A percentile compares a stretch with the other conserved stretches of the same genome.
Evolutionary conservation across 2,888 invertebrate species (phyloP).

Genomic region (Neria commutata): DNA sequence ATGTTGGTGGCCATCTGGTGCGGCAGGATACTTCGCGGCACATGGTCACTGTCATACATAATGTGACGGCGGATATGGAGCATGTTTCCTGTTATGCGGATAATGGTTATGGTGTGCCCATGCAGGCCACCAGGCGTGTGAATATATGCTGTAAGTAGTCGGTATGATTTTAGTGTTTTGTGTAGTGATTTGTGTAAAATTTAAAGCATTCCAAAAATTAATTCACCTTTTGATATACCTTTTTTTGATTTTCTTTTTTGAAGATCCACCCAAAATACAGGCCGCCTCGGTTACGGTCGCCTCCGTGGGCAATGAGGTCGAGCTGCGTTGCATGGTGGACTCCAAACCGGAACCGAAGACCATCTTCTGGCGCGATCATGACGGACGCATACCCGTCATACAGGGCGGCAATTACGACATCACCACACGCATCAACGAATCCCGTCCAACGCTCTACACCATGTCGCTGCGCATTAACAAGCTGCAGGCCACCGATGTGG

Average conservation of each 20-base stretch:
- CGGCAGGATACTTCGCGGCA: slow-evolving; percentile 81
- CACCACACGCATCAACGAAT: slow-evolving; percentile 66
- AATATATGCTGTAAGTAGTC: slow-evolving; percentile 79
- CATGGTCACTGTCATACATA: slow-evolving; percentile 86
- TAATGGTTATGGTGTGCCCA: slow-evolving; percentile 85
- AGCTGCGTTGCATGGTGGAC: slow-evolving; percentile 77
- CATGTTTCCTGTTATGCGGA: slow-evolving; percentile 87
- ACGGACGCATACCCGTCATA: slow-evolving; percentile 75
- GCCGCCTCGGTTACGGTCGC: slow-evolving; percentile 81
- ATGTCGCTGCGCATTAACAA: slow-evolving; percentile 79
- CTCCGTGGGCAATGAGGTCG: slow-evolving; percentile 75
- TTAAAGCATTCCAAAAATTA: neutral
- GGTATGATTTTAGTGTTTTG: too few relatives aligned
- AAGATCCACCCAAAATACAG: slow-evolving; percentile 78
- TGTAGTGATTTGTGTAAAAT: too few relatives aligned
- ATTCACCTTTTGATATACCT: neutral
- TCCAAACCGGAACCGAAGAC: slow-evolving; percentile 81
- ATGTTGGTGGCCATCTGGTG: slow-evolving; percentile 76
- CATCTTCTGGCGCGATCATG: slow-evolving; percentile 81
- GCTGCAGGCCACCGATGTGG: slow-evolving; percentile 73
- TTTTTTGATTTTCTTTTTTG: slow-evolving; percentile 18
- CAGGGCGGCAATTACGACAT: slow-evolving; percentile 79
- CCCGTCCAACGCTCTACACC: slow-evolving; percentile 72
- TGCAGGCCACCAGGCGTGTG: slow-evolving; percentile 81
- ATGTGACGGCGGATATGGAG: slow-evolving; percentile 84